Evolutionary conservation across 1,140 invertebrate genomes (phyloP), one percentile per base, ranked within the genome.

Genomic region (Atopsyche davidsoni): DNA sequence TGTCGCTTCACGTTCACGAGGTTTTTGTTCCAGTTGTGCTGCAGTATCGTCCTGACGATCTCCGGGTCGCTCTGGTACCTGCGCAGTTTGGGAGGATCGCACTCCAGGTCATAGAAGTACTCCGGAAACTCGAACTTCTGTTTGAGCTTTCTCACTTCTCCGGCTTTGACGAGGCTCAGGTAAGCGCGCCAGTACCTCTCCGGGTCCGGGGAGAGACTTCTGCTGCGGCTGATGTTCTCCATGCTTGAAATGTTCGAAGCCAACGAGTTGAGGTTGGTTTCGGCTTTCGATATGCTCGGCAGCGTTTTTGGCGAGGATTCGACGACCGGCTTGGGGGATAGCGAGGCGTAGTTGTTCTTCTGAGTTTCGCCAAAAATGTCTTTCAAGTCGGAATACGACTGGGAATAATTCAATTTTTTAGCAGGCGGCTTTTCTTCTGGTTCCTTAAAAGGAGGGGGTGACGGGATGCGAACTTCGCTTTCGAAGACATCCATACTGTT

Each of bases 61-160:
- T 88, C 85, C 11, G 86, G 85, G 66, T 90, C 86, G 67, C 86
- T 89, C 46, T 76, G 79, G 60, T 79, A 82, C 49, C 80, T 74
- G 55, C 84, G 79, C 40, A 78, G 66, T 31, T 68, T 62, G 11
- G 70, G 71, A 54, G 59, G 76, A 62, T 41, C 72, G 62, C 62
- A 67, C 57, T 62, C 63, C 61, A 64, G 64, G 61, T 64, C 45
- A 39, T 60, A 54, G 53, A 68, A 55, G 58, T 60, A 32, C 32
- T 68, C 52, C 55, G 68, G 62, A 47, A 78, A 51, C 64, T 92
- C 87, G 60, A 89, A 91, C 49, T 82, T 83, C 34, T 80, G 76
- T 19, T 79, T 79, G 1, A 91, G 72, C 56, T 82, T 80, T 17
- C 74, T 75, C 9, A 92, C 88, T 57, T 87, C 84, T 1, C 87